These are phyloP conservation scores for Kryptopterus vitreolus DNA, from an alignment of 2,797 vertebrate genomes.

Conservation along the genomic window DNA sequence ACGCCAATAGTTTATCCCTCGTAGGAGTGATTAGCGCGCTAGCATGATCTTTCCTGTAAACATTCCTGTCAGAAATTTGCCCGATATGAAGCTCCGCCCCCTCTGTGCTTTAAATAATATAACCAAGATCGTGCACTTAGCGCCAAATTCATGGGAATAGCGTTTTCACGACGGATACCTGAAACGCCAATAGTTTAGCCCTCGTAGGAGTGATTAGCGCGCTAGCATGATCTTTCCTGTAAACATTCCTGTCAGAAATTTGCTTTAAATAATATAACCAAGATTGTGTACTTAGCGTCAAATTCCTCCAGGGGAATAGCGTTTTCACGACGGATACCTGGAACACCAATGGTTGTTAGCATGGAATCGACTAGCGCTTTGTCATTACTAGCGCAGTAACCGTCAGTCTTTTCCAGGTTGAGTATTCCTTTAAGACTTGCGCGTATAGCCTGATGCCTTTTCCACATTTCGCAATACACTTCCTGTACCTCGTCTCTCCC, in stretches of 20 bases:
- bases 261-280: too few species aligned
- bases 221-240: neutral
- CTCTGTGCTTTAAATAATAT: too few species aligned
- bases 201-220: neutral
- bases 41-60: too few species aligned
- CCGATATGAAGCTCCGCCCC: too few species aligned
- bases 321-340: neutral
- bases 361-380: neutral
- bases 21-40: too few species aligned
- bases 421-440: conserved; percentile 18
- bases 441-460: conserved; percentile 24
- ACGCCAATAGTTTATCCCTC: too few species aligned
- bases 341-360: neutral
- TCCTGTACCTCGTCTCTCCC: conserved; percentile 27
- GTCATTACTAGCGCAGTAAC: neutral
- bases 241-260: neutral
- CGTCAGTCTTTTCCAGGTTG: neutral
- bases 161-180: too few species aligned
- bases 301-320: neutral
- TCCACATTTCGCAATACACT: conserved; percentile 36
- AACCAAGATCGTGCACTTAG: too few species aligned
- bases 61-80: too few species aligned
- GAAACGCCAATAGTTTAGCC: too few species aligned
- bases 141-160: too few species aligned
- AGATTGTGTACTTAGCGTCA: too few species aligned